Percentiles rank a stretch among this genome's conserved stretches.
phyloP scores from a whole-genome alignment of 2,888 invertebrate species.

The Parapristionchus giblindavisi region DNA sequence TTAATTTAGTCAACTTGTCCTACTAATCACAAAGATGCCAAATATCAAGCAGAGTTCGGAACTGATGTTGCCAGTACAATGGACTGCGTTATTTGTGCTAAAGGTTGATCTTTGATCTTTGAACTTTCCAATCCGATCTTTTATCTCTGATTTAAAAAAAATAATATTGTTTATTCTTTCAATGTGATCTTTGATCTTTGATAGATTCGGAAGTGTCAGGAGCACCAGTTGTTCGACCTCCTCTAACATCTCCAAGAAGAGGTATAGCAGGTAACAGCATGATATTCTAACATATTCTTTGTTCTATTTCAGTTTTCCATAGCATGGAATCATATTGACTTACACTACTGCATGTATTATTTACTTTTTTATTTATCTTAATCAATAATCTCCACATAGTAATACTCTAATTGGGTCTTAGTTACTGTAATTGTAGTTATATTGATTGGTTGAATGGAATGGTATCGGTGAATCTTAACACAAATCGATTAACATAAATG shows the following conservation, averaged over 20 bases:
- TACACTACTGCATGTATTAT: slow-evolving; percentile 9
- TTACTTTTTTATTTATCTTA: background rate
- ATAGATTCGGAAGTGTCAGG: background rate
- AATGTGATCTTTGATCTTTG: slow-evolving; percentile 18
- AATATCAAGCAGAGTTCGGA: slow-evolving; percentile 14
- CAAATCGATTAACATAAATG: too few species aligned
- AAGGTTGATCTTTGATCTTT: slow-evolving; percentile 3
- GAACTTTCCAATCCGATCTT: background rate
- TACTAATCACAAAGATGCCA: background rate
- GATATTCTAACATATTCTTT: slow-evolving; percentile 14
- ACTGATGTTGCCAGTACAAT: slow-evolving; percentile 26
- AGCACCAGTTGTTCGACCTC: background rate
- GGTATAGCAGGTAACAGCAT: slow-evolving; percentile 34
- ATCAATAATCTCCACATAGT: too few species aligned
- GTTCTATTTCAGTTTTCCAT: slow-evolving; percentile 26
- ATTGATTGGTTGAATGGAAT: too few species aligned
- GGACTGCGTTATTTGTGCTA: slow-evolving; percentile 9
- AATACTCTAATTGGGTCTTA: too few species aligned
- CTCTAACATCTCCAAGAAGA: slow-evolving; percentile 27
- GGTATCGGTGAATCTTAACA: too few species aligned
- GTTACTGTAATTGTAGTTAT: too few species aligned
- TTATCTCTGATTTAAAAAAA: slow-evolving; percentile 3
- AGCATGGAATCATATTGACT: background rate
- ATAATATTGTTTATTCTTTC: too few species aligned
- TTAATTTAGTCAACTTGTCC: slow-evolving; percentile 21